phyloP scores from a whole-genome alignment of 2,888 invertebrate genomes.

The Oxystoma pomonae region DNA sequence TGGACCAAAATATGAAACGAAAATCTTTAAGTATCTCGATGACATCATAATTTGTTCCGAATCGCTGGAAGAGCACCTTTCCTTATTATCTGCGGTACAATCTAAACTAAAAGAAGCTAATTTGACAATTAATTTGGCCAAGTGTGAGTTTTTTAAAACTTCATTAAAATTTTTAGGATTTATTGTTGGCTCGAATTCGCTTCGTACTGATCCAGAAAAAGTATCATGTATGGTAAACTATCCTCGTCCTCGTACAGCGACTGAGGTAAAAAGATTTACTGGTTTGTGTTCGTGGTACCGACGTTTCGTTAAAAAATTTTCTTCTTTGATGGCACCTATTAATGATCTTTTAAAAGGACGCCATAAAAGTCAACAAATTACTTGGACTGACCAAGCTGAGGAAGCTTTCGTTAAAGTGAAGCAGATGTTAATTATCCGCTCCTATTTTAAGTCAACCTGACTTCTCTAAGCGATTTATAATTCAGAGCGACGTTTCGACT shows the following conservation, averaged over 20 bases:
- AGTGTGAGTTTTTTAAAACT: slow-evolving; percentile 23
- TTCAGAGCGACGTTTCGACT: too few species aligned
- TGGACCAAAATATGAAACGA: too few species aligned
- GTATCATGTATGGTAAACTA: too few species aligned
- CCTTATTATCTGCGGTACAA: slow-evolving; percentile 6
- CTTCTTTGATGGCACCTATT: slow-evolving; percentile 30
- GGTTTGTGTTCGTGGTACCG: slow-evolving; percentile 30
- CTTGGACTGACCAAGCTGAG: slow-evolving; percentile 28
- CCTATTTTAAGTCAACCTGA: too few species aligned
- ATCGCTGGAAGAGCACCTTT: slow-evolving; percentile 25
- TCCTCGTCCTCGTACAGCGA: too few species aligned
- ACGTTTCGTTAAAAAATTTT: too few species aligned
- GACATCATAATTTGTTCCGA: slow-evolving; percentile 24
- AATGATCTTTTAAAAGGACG: slow-evolving; percentile 26
- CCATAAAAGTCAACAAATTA: slow-evolving; percentile 22
- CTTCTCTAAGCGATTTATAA: too few species aligned
- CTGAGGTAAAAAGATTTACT: slow-evolving; percentile 33
- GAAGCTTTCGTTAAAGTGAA: too few species aligned
- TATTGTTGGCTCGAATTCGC: too few species aligned
- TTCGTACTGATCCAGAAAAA: too few species aligned
- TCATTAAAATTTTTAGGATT: slow-evolving; percentile 32
- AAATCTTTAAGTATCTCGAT: slow-evolving; percentile 23
- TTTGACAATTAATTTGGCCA: slow-evolving; percentile 18
- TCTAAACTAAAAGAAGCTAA: slow-evolving; percentile 10
- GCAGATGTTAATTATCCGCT: too few species aligned